phyloP scores from a whole-genome alignment of 1,140 invertebrate genomes.

The fruit fly (Drosophila melanogaster) region Release_6_plus_ISO1_MT NT_037436.4:2758501-2759000 shows the following conservation, averaged over 20 bases:
- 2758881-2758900: slow-evolving; percentile 17
- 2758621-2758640: slow-evolving; percentile 33
- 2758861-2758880: slow-evolving; percentile 69
- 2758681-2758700: slow-evolving; percentile 66
- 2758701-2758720: slow-evolving; percentile 78
- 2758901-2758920: slow-evolving; percentile 15
- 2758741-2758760: slow-evolving; percentile 39
- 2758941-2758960: slow-evolving; percentile 2
- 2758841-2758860: slow-evolving; percentile 76
- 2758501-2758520: slow-evolving; percentile 61
- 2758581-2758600: slow-evolving; percentile 75
- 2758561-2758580: slow-evolving; percentile 40
- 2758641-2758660: slow-evolving; percentile 2
- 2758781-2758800: slow-evolving; percentile 80
- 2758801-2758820: slow-evolving; percentile 77
- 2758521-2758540: slow-evolving; percentile 78
- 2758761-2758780: slow-evolving; percentile 66
- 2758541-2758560: slow-evolving; percentile 56
- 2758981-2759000: slow-evolving; percentile 76
- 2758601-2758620: slow-evolving; percentile 53
- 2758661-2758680: slow-evolving; percentile 9
- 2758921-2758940: slow-evolving; percentile 36
- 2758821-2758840: slow-evolving; percentile 46
- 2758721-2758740: slow-evolving; percentile 80
- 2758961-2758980: slow-evolving; percentile 80